A percentile compares a stretch with the other conserved stretches of the same genome.
These are phyloP conservation scores for Pseudolaguvia tuberculata DNA, from an alignment of 2,113 vertebrate species.

Conservation along the genomic window DNA sequence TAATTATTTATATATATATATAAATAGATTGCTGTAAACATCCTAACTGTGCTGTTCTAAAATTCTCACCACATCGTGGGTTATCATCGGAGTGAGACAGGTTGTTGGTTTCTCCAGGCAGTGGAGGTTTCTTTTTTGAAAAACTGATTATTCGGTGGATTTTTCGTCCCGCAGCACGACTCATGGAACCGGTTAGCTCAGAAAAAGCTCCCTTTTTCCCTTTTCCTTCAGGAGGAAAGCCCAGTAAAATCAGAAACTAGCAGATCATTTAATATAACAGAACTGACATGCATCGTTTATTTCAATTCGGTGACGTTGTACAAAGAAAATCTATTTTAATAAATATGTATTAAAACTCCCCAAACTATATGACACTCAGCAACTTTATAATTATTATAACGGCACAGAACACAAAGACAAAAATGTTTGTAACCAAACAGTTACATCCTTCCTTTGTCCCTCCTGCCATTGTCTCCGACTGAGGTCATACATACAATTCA, in stretches of 20 bases:
- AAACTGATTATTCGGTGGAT: conserved; percentile 96
- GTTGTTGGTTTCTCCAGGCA: conserved; percentile 71
- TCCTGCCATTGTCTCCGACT: conserved; percentile 51
- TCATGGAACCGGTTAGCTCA: conserved; percentile 90
- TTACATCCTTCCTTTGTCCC: conserved; percentile 49
- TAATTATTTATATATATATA: background rate
- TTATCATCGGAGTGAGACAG: conserved; percentile 76
- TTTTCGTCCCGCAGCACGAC: conserved; percentile 88
- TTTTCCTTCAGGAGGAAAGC: conserved; percentile 67
- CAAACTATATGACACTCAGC: background rate
- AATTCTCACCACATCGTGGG: conserved; percentile 80
- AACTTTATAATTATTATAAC: background rate
- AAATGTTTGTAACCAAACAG: conserved; percentile 32
- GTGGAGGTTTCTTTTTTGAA: conserved; percentile 85
- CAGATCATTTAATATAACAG: background rate
- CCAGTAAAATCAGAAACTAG: background rate
- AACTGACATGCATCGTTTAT: background rate
- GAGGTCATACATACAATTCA: conserved; percentile 41
- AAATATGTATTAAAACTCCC: too few species aligned
- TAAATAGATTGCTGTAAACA: background rate
- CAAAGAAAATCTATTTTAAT: background rate
- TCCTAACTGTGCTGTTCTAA: background rate
- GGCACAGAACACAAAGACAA: conserved; percentile 41
- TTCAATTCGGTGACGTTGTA: background rate
- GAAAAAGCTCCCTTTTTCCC: conserved; percentile 85